A percentile compares a stretch with the other conserved stretches of the same genome.
Evolutionary conservation across 2,797 vertebrate genomes (phyloP).

Genomic region (Sparidentex hasta): DNA sequence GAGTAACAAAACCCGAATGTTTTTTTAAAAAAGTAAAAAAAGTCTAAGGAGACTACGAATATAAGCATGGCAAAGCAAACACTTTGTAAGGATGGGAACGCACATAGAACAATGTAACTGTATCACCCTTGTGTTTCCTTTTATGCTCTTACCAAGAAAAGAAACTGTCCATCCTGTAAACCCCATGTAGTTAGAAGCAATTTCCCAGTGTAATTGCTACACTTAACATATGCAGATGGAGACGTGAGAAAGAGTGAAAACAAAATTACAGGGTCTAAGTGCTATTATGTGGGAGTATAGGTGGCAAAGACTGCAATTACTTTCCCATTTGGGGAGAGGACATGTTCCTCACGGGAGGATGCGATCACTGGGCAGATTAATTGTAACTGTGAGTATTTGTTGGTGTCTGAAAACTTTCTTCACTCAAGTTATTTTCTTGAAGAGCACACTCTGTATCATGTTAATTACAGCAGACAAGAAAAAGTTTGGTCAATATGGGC

Average conservation of each 20-base stretch:
- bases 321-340: constrained; percentile 85
- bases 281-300: constrained; percentile 88
- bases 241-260: constrained; percentile 86
- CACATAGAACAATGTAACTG: constrained; percentile 45
- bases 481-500: constrained; percentile 24
- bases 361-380: constrained; percentile 85
- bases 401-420: constrained; percentile 71
- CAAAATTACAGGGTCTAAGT: constrained; percentile 86
- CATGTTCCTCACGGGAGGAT: constrained; percentile 80
- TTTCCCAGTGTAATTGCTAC: constrained; percentile 87
- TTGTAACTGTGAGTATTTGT: constrained; percentile 79
- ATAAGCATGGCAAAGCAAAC: constrained; percentile 4
- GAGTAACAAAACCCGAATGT: background rate
- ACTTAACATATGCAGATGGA: constrained; percentile 88
- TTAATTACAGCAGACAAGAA: constrained; percentile 17
- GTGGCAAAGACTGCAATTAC: constrained; percentile 88
- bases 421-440: constrained; percentile 49
- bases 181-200: constrained; percentile 82
- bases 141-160: constrained; percentile 70
- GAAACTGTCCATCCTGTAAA: constrained; percentile 75
- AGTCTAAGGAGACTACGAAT: background rate
- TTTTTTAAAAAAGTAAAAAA: no score
- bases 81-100: constrained; percentile 1
- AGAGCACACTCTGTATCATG: constrained; percentile 8
- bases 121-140: constrained; percentile 55